Percentiles rank a stretch among this genome's conserved stretches.
Evolutionary conservation across 2,113 vertebrate species (phyloP).

Genomic region (Lethenteron camtschaticum): DNA sequence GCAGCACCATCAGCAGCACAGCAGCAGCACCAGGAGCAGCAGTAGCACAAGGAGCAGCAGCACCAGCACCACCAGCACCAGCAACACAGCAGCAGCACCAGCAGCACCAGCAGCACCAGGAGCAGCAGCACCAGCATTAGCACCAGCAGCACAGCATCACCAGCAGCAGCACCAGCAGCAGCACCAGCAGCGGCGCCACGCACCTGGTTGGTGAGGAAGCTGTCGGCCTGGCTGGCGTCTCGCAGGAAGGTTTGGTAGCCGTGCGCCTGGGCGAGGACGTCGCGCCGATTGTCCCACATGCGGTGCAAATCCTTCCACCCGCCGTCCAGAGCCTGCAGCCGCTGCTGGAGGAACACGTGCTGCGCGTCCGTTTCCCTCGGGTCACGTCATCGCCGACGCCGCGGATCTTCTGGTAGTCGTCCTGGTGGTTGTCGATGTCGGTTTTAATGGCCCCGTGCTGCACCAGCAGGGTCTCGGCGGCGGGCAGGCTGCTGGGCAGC

Average conservation of each 20-base stretch:
- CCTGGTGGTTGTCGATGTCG: conserved; percentile 63
- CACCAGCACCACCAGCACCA: no score
- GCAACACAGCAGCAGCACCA: no score
- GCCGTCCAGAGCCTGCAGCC: neutral
- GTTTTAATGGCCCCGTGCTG: conserved; percentile 61
- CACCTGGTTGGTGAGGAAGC: neutral
- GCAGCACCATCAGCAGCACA: no score
- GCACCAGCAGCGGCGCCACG: neutral
- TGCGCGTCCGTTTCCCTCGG: conserved; percentile 29
- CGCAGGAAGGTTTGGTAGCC: neutral
- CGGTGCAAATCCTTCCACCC: neutral
- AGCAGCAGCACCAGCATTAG: no score
- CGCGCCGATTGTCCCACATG: neutral
- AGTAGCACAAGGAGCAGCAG: no score
- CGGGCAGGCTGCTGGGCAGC: conserved; percentile 43
- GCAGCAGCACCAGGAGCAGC: no score
- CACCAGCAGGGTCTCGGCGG: conserved; percentile 48
- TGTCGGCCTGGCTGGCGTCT: neutral
- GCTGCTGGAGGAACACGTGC: neutral
- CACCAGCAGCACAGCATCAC: no score
- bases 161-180: no score
- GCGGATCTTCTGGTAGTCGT: conserved; percentile 52
- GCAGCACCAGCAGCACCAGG: no score
- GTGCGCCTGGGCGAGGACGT: neutral
- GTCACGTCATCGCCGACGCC: conserved; percentile 58